phyloP scores from a whole-genome alignment of 2,888 invertebrate species.

The Diadromus collaris region DNA sequence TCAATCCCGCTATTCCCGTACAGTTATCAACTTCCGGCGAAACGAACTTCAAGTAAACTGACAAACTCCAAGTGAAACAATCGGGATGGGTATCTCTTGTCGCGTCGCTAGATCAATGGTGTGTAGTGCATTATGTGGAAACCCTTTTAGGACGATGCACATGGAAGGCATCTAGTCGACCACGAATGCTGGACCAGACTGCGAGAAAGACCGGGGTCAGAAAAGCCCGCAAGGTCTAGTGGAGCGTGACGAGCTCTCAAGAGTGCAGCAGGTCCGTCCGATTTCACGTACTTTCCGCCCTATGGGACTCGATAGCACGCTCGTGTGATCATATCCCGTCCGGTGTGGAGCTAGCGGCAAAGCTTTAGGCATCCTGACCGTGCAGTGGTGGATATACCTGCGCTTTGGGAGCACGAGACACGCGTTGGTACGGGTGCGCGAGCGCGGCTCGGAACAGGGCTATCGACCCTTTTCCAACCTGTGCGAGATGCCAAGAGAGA shows the following conservation, averaged over 20 bases:
- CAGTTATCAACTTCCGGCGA: neutral
- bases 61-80: neutral
- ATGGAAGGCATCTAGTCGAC: slow-evolving; percentile 44
- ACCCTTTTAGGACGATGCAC: slow-evolving; percentile 45
- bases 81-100: neutral
- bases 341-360: neutral
- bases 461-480: slow-evolving; percentile 74
- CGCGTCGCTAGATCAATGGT: slow-evolving; percentile 4
- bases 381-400: slow-evolving; percentile 4
- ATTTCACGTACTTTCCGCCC: slow-evolving; percentile 59
- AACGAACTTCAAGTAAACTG: neutral
- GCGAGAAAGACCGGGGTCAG: slow-evolving; percentile 1
- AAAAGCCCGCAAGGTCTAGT: slow-evolving; percentile 20
- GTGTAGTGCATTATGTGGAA: slow-evolving; percentile 15
- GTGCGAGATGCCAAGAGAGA: slow-evolving; percentile 46
- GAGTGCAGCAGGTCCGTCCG: slow-evolving; percentile 50
- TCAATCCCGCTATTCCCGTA: neutral
- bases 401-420: slow-evolving; percentile 30
- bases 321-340: slow-evolving; percentile 29
- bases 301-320: slow-evolving; percentile 56
- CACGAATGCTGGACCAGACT: slow-evolving; percentile 12
- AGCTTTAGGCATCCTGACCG: slow-evolving; percentile 9
- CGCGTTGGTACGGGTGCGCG: slow-evolving; percentile 67
- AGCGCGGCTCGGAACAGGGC: slow-evolving; percentile 73
- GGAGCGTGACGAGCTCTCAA: slow-evolving; percentile 9